Base-by-base conservation (phyloP, 2,113 vertebrate species). In the Psittacus erithacus region DNA sequence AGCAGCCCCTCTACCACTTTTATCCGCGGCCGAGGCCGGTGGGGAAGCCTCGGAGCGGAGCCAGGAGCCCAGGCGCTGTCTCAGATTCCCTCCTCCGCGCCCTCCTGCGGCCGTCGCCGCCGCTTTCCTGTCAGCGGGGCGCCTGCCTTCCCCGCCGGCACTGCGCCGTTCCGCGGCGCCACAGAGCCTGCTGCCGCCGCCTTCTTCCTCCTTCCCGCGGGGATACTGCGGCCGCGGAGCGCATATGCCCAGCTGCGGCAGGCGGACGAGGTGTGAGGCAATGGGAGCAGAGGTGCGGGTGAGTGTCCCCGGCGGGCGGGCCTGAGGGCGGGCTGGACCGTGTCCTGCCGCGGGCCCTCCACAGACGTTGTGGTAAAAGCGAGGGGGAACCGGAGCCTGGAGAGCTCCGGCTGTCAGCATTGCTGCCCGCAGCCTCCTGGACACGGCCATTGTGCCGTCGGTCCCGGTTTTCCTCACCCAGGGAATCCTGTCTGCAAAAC, bases 401-500 rank as follows among this genome's bases (percentile, higher is more conserved):
- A 16, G 3, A n/a, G 20, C 39, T 22, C 9, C 43, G 1, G 23
- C 27, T 7, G 60, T 46, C 7, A 38, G 31, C 49, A 5, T 31
- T 20, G 1, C 41, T 3, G 71, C 71, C 81, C 3, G 27, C 50
- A 0, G 50, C 2, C 19, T 8, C 28, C 3, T 0, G 25, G 38
- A 7, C 1, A 1, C 0, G 52, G 6, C 4, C 9, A 0, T 1
- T 0, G n/a, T 2, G 6, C 7, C 3, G 14, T 3, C 6, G 0
- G 29, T 17, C 19, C 13, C 3, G 0, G 4, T 4, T 55, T 6
- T 6, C 27, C 27, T 23, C 89, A 9, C 38, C 4, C 2, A 2
- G 24, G 22, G 31, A 20, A 31, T 4, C 5, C 5, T 0, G 6
- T 49, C 9, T 5, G 3, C 33, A 25, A 22, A 18, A 19, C 4